phyloP scores from a whole-genome alignment of 2,888 invertebrate species.

The Polydesmus complanatus region DNA sequence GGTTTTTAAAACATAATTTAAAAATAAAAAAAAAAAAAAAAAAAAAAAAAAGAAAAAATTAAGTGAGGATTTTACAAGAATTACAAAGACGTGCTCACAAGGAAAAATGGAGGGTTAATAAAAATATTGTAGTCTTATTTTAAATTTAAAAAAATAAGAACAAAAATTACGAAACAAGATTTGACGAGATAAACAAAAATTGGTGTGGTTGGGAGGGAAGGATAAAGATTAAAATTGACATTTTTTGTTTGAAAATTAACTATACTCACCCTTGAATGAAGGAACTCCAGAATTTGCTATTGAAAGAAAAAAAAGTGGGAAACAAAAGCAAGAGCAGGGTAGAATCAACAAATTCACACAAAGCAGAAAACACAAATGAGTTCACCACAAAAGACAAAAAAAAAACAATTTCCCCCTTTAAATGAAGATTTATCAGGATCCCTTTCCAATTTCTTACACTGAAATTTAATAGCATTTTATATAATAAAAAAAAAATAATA shows the following conservation, averaged over 20 bases:
- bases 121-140: conserved; percentile 12
- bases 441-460: too few relatives aligned
- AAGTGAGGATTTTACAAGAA: neutral
- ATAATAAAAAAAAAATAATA: too few relatives aligned
- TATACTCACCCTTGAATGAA: conserved; percentile 91
- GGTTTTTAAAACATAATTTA: neutral
- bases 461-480: too few relatives aligned
- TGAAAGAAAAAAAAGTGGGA: conserved; percentile 27
- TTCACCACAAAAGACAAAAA: conserved; percentile 16
- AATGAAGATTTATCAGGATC: too few relatives aligned
- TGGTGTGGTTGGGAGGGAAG: conserved; percentile 1
- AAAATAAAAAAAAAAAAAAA: neutral
- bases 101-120: conserved; percentile 2
- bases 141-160: too few relatives aligned
- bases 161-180: too few relatives aligned
- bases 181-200: too few relatives aligned
- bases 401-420: conserved; percentile 3
- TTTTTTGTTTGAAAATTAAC: conserved; percentile 15
- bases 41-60: neutral
- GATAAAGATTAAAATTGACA: neutral
- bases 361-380: conserved; percentile 18
- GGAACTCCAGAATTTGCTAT: conserved; percentile 96
- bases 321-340: conserved; percentile 21
- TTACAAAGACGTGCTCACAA: neutral
- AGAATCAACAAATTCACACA: conserved; percentile 19